Evolutionary conservation across 2,113 vertebrate species (phyloP).

Genomic region (Motacilla tschutschensis): DNA sequence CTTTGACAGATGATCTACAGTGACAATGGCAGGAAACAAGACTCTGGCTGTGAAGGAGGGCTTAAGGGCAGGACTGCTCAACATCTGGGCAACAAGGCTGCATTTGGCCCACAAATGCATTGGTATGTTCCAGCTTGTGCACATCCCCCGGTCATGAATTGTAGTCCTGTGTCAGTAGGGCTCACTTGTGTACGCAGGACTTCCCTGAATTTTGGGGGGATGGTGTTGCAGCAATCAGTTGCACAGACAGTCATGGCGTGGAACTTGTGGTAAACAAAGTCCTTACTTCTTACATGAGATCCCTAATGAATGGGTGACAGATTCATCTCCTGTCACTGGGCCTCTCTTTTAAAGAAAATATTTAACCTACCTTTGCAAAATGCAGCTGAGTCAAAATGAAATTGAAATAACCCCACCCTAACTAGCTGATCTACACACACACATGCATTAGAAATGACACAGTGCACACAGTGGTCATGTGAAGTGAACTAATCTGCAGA

Average conservation of each 20-base stretch:
- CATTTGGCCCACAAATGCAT: not conserved
- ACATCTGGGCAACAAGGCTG: not conserved
- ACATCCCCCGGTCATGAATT: rapidly evolving
- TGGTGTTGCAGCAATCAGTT: not conserved
- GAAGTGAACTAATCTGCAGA: not conserved
- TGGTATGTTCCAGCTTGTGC: not conserved
- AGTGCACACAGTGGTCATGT: not conserved
- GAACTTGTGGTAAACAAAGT: not conserved
- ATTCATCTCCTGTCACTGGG: not conserved
- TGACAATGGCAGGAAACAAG: not conserved
- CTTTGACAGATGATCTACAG: not conserved
- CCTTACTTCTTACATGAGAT: not conserved
- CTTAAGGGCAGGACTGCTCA: not conserved
- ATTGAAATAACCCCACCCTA: not conserved
- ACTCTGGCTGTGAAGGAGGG: not conserved
- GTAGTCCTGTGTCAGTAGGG: not conserved
- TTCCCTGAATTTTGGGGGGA: not conserved
- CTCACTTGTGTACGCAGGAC: not conserved
- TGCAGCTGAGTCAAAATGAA: not conserved
- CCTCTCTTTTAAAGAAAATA: not conserved
- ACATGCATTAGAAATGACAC: not conserved
- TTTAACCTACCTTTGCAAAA: not conserved
- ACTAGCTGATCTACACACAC: not conserved
- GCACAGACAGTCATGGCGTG: not conserved
- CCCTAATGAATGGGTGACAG: not conserved